These are phyloP conservation scores for Mandrillus leucophaeus DNA, from an alignment of 2,113 vertebrate species.

Conservation along the genomic window DNA sequence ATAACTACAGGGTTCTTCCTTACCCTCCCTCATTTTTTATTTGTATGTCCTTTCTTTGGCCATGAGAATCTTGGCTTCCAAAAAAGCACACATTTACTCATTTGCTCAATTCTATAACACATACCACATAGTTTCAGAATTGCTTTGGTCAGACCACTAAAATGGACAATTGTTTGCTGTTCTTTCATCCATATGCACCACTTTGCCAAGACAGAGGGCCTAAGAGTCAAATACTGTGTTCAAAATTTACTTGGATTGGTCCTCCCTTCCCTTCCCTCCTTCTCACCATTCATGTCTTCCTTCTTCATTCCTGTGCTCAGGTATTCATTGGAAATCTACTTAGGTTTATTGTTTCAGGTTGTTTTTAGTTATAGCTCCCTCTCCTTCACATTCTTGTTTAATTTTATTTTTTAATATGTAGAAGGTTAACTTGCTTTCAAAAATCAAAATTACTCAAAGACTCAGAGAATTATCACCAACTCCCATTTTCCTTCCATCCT, in stretches of 20 bases:
- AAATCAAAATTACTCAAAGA: background rate
- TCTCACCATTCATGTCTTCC: background rate
- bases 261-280: background rate
- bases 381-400: background rate
- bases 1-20: background rate
- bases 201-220: background rate
- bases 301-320: background rate
- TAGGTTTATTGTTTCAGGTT: slow-evolving; percentile 37
- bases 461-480: background rate
- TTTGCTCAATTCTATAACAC: background rate
- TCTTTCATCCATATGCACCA: background rate
- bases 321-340: background rate
- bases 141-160: background rate
- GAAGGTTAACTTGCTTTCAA: slow-evolving; percentile 33
- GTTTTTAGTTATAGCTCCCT: slow-evolving; percentile 19
- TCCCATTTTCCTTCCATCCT: background rate
- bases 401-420: slow-evolving; percentile 10
- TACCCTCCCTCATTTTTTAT: background rate
- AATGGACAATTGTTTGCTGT: background rate
- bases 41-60: background rate
- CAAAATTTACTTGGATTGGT: background rate
- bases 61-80: background rate
- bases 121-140: background rate
- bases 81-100: background rate
- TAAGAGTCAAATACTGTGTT: background rate